Evolutionary conservation across 2,797 vertebrate species (phyloP).

Genomic region (Micrastur ruficollis): DNA sequence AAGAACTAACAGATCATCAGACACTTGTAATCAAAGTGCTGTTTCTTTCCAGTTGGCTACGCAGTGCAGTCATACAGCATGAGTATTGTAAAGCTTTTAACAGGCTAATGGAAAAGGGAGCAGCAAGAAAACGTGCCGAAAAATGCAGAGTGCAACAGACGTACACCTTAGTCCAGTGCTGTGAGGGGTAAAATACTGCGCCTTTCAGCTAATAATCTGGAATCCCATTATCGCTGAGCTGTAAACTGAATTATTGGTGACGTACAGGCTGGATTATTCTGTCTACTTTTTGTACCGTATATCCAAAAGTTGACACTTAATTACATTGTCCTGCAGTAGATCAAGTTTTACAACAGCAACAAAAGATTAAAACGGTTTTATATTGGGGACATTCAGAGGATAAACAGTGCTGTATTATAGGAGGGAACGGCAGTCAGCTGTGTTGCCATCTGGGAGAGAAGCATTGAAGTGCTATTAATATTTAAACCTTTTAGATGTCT

Average conservation of each 20-base stretch:
- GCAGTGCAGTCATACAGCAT: background rate
- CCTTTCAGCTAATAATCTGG: conserved; percentile 66
- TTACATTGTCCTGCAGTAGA: conserved; percentile 76
- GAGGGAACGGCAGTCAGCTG: conserved; percentile 56
- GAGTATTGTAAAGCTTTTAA: background rate
- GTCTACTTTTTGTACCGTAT: conserved; percentile 43
- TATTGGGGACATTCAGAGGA: conserved; percentile 68
- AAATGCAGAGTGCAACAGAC: background rate
- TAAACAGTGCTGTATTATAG: conserved; percentile 61
- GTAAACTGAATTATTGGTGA: conserved; percentile 73
- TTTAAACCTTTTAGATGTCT: conserved; percentile 46
- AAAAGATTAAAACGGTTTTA: conserved; percentile 77
- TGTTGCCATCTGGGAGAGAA: conserved; percentile 63
- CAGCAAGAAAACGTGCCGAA: background rate
- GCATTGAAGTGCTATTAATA: conserved; percentile 65
- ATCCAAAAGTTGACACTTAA: conserved; percentile 77
- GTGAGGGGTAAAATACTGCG: conserved; percentile 42
- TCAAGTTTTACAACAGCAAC: conserved; percentile 77
- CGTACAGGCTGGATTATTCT: conserved; percentile 60
- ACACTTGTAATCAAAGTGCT: background rate
- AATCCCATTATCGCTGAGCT: conserved; percentile 68
- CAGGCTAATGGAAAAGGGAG: background rate
- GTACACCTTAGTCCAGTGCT: background rate
- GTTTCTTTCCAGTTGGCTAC: conserved; percentile 46
- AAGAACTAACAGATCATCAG: conserved; percentile 4